Conservation (phyloP, 2,888 invertebrate species). For the Plutella xylostella region DNA sequence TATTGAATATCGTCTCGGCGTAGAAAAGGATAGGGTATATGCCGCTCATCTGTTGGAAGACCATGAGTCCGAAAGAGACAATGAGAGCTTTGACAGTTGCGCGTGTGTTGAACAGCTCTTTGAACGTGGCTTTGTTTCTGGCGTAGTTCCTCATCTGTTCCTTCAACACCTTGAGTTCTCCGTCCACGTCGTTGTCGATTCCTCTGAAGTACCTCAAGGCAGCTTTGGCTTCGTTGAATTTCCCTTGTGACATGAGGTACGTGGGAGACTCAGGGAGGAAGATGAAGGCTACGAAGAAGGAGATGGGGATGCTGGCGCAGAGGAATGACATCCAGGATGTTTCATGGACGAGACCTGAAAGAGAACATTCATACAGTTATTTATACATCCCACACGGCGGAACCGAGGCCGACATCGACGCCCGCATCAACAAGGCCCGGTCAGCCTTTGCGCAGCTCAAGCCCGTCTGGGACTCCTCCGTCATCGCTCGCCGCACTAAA, state of each 20-base stretch:
- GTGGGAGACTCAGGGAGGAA: constrained; percentile 80
- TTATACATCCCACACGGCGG: too few relatives aligned
- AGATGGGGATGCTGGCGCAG: constrained; percentile 48
- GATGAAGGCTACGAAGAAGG: constrained; percentile 63
- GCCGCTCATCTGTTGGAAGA: constrained; percentile 74
- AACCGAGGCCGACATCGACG: too few relatives aligned
- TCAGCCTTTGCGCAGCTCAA: too few relatives aligned
- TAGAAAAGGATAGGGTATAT: constrained; percentile 73
- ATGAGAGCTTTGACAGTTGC: constrained; percentile 54
- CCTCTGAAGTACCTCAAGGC: constrained; percentile 74
- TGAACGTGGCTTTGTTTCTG: constrained; percentile 52
- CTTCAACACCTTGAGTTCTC: constrained; percentile 62
- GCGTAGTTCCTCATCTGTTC: constrained; percentile 54
- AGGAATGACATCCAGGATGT: constrained; percentile 50
- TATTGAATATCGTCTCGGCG: constrained; percentile 64
- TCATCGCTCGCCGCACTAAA: too few relatives aligned
- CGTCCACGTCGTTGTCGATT: constrained; percentile 64
- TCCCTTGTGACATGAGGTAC: constrained; percentile 67
- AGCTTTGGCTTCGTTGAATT: constrained; percentile 67
- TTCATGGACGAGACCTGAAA: constrained; percentile 53
- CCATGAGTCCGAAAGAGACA: constrained; percentile 72
- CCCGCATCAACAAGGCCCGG: too few relatives aligned
- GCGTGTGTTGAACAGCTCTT: constrained; percentile 48
- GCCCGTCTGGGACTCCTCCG: too few relatives aligned
- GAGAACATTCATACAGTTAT: too few relatives aligned